Evolutionary conservation across 2,797 vertebrate species (phyloP).

Genomic region (Falco rusticolus): DNA sequence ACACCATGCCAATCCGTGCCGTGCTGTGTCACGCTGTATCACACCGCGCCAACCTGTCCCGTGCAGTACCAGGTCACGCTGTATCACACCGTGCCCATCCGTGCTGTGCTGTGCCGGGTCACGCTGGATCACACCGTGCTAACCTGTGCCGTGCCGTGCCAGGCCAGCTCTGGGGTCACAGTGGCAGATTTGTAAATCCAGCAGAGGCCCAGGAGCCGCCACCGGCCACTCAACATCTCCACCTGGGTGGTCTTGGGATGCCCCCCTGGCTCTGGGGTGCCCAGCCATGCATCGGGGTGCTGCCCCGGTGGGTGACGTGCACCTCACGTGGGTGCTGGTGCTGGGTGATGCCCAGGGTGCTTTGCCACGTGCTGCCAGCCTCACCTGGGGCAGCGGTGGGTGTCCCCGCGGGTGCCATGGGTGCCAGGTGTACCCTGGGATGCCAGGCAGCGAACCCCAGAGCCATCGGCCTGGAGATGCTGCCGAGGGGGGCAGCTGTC

Average conservation of each 20-base stretch:
- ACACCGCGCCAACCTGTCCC: no score
- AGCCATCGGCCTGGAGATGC: neutral
- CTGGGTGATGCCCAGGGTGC: no score
- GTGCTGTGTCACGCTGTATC: fast-evolving
- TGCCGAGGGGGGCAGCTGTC: neutral
- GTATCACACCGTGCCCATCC: fast-evolving
- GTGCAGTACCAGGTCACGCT: no score
- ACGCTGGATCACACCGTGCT: neutral
- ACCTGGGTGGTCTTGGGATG: no score
- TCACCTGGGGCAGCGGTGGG: neutral
- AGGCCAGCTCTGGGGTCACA: neutral
- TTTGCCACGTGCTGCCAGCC: neutral
- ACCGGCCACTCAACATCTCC: neutral
- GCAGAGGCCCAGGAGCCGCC: no score
- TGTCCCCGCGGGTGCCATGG: neutral
- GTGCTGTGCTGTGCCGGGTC: neutral
- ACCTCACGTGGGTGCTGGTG: neutral
- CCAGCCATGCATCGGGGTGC: neutral
- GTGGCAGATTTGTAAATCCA: neutral
- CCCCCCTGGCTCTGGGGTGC: neutral
- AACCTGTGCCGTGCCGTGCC: fast-evolving
- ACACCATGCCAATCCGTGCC: fast-evolving
- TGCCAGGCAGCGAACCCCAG: neutral
- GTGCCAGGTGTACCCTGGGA: neutral
- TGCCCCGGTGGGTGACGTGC: fast-evolving